Conservation (phyloP, 2,888 invertebrate genomes). For the Noctua janthe region DNA sequence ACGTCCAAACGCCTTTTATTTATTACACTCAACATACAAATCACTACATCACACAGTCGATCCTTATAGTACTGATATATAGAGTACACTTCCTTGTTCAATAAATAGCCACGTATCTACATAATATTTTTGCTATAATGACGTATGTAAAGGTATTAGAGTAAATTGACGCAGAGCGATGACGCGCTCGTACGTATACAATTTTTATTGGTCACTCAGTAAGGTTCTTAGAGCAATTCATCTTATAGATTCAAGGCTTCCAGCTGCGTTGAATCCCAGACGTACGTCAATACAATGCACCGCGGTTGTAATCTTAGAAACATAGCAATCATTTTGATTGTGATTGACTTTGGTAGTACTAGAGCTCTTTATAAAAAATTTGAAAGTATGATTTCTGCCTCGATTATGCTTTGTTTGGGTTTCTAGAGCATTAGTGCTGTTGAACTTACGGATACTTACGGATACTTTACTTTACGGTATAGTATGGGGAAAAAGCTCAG, state of each 20-base stretch:
- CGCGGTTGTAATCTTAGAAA: constrained; percentile 3
- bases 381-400: not conserved
- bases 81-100: constrained; percentile 25
- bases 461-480: too few species aligned
- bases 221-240: constrained; percentile 50
- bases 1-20: not conserved
- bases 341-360: not conserved
- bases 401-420: not conserved
- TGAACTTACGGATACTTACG: not conserved
- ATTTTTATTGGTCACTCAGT: constrained; percentile 51
- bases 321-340: constrained; percentile 7
- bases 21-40: not conserved
- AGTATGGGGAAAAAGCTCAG: not conserved
- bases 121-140: constrained; percentile 46
- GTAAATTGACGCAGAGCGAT: constrained; percentile 55
- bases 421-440: not conserved
- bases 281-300: constrained; percentile 43
- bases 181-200: constrained; percentile 51
- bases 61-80: not conserved
- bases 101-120: constrained; percentile 25
- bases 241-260: constrained; percentile 49
- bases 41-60: not conserved
- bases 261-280: constrained; percentile 35
- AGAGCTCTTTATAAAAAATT: not conserved
- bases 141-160: constrained; percentile 53